These are phyloP conservation scores for Anthrax anthrax DNA, from an alignment of 2,888 invertebrate species.

Conservation along the genomic window DNA sequence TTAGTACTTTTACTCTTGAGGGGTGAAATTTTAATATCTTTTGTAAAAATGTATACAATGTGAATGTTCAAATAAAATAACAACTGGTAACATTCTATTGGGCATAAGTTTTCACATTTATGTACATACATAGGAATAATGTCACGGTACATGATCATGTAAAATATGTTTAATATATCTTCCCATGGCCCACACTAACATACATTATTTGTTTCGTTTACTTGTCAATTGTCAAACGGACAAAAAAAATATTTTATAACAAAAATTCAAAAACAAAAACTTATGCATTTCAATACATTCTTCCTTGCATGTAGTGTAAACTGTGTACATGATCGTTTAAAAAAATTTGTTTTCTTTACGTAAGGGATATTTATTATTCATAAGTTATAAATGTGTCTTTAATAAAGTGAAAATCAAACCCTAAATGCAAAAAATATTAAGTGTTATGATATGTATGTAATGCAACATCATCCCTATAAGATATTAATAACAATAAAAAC, in stretches of 20 bases:
- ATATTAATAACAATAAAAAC: neutral
- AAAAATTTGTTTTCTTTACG: too few species aligned
- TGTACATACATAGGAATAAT: neutral
- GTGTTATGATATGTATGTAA: neutral
- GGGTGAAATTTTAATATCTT: neutral
- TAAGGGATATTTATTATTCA: too few species aligned
- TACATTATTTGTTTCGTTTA: neutral
- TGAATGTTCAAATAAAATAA: too few species aligned
- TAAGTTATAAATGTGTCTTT: neutral
- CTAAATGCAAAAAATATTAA: neutral
- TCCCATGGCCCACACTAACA: neutral
- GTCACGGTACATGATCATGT: neutral
- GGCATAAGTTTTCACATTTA: neutral
- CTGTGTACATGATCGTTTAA: too few species aligned
- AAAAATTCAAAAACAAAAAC: too few species aligned
- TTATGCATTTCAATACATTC: too few species aligned
- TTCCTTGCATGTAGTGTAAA: too few species aligned
- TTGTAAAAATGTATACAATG: too few species aligned
- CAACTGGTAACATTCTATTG: neutral
- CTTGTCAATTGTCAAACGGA: neutral
- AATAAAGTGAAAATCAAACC: neutral
- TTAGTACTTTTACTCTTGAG: too few species aligned
- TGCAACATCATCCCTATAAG: neutral
- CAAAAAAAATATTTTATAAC: neutral
- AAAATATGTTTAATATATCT: neutral